Conservation (phyloP, 1,140 invertebrate genomes). For the Macrotrachela quadricornifera region DNA sequence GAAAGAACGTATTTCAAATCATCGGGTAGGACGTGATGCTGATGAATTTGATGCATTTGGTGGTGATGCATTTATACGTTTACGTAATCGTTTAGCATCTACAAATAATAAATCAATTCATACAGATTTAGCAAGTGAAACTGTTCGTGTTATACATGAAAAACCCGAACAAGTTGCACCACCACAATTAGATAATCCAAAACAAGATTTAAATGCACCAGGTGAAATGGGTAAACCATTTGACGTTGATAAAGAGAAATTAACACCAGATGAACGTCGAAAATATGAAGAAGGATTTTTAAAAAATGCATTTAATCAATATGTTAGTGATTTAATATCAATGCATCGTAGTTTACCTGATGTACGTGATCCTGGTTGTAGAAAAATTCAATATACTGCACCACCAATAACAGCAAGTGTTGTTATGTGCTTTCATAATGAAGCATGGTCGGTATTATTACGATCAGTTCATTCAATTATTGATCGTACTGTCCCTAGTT, state of each 20-base stretch:
- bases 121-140: no score
- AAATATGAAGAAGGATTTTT: constrained; percentile 73
- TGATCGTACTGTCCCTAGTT: constrained; percentile 14
- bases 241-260: constrained; percentile 49
- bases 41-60: no score
- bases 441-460: constrained; percentile 27
- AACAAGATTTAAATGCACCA: constrained; percentile 1
- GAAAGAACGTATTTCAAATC: no score
- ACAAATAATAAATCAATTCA: no score
- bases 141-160: no score
- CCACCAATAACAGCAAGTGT: constrained; percentile 50
- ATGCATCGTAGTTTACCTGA: constrained; percentile 66
- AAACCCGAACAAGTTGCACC: no score
- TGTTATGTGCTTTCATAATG: constrained; percentile 69
- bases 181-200: no score
- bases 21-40: no score
- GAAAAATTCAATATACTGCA: neutral
- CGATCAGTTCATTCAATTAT: constrained; percentile 18
- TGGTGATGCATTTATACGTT: no score
- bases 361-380: constrained; percentile 64
- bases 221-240: constrained; percentile 66
- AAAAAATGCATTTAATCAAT: constrained; percentile 92
- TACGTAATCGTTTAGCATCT: no score
- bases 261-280: constrained; percentile 56
- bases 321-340: constrained; percentile 78